Evolutionary conservation across 1,140 invertebrate species (phyloP).

Genomic region (Nymphalis io): DNA sequence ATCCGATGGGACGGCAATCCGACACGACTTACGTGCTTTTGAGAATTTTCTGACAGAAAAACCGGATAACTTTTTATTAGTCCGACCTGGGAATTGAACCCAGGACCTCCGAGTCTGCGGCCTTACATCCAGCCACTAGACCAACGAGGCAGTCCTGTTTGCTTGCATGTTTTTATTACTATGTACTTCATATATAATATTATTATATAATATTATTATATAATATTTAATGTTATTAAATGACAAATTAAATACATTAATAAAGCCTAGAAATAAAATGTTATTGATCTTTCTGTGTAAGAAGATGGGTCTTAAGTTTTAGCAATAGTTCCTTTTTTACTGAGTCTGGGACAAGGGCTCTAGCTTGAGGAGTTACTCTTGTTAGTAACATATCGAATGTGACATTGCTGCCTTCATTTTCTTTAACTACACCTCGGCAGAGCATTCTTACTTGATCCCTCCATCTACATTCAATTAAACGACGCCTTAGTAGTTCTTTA

Average conservation of each 20-base stretch:
- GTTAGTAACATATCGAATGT: slow-evolving; percentile 90
- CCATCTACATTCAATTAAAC: slow-evolving; percentile 95
- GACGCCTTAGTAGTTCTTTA: slow-evolving; percentile 89
- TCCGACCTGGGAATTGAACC: too few species aligned
- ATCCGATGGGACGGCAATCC: too few species aligned
- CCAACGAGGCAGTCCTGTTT: too few species aligned
- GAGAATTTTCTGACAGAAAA: too few species aligned
- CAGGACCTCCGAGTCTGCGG: too few species aligned
- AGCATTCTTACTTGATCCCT: slow-evolving; percentile 91
- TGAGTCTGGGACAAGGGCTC: slow-evolving; percentile 91
- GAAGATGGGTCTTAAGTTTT: slow-evolving; percentile 86
- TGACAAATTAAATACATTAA: slow-evolving; percentile 22
- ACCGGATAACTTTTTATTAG: too few species aligned
- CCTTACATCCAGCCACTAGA: too few species aligned
- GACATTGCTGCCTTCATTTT: slow-evolving; percentile 87
- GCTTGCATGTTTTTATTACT: too few species aligned
- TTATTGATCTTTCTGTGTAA: slow-evolving; percentile 76
- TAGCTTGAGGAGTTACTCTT: slow-evolving; percentile 90
- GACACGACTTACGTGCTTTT: too few species aligned
- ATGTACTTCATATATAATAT: too few species aligned
- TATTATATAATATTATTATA: slow-evolving; percentile 53
- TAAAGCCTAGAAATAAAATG: slow-evolving; percentile 18
- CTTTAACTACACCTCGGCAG: slow-evolving; percentile 90
- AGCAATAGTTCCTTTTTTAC: slow-evolving; percentile 94
- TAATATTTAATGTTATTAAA: slow-evolving; percentile 23